Conservation (phyloP, 2,888 invertebrate species). For the Ormyrus rosae region DNA sequence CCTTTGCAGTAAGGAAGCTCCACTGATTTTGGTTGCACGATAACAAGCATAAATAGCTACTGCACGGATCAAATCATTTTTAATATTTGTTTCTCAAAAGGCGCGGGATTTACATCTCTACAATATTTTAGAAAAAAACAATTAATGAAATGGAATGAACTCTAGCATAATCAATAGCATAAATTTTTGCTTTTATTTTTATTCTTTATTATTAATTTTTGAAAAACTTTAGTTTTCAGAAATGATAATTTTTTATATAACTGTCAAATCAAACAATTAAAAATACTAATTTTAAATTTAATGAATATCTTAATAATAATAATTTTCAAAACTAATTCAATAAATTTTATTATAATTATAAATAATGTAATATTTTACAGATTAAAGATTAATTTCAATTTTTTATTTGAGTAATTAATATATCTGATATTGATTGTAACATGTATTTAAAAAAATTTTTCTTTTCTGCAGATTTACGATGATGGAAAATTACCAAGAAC, state of each 20-base stretch:
- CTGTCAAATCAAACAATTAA: background rate
- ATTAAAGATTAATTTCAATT: constrained; percentile 8
- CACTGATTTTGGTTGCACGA: constrained; percentile 69
- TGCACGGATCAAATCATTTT: constrained; percentile 57
- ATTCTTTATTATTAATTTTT: constrained; percentile 5
- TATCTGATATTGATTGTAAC: too few relatives aligned
- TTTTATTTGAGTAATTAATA: constrained; percentile 32
- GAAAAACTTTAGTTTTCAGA: background rate
- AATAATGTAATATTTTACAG: constrained; percentile 10
- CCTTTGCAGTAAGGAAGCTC: constrained; percentile 66
- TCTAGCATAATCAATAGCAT: too few relatives aligned
- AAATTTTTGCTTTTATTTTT: background rate
- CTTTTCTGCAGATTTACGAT: constrained; percentile 79
- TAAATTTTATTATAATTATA: background rate
- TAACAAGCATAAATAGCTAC: constrained; percentile 44
- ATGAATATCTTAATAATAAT: too few relatives aligned
- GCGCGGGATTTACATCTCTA: constrained; percentile 25
- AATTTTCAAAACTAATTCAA: too few relatives aligned
- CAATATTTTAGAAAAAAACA: constrained; percentile 21
- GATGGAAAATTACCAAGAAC: constrained; percentile 84
- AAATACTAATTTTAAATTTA: too few relatives aligned
- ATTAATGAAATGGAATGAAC: too few relatives aligned
- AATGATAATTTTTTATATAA: constrained; percentile 25
- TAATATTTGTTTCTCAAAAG: constrained; percentile 12
- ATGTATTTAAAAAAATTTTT: too few relatives aligned